Conservation (phyloP, 2,113 vertebrate genomes). For the Helogale parvula region DNA sequence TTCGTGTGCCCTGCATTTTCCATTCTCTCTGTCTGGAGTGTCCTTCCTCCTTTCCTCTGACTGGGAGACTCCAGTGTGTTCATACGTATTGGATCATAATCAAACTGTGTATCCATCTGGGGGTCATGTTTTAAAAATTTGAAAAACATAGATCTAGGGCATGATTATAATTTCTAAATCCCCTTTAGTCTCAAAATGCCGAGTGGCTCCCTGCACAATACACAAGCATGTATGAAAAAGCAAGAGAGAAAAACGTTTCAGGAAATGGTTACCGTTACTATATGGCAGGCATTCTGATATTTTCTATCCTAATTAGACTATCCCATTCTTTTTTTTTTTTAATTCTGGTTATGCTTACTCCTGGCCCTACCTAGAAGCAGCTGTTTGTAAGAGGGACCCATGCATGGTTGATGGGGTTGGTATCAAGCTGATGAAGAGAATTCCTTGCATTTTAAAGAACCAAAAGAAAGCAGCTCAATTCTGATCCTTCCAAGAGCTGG, state of each 20-base stretch:
- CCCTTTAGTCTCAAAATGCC: constrained; percentile 4
- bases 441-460: constrained; percentile 37
- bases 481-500: constrained; percentile 15
- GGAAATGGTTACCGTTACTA: neutral
- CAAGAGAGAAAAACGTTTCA: neutral
- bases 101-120: neutral
- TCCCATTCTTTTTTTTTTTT: neutral
- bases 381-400: neutral
- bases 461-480: constrained; percentile 3
- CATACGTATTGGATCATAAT: neutral
- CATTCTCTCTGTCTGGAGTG: neutral
- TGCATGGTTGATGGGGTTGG: neutral
- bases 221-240: neutral
- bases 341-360: neutral
- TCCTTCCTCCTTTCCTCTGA: neutral
- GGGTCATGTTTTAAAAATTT: neutral
- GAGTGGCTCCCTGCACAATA: neutral
- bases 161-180: constrained; percentile 6
- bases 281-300: neutral
- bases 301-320: constrained; percentile 10
- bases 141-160: neutral
- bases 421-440: constrained; percentile 24
- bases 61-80: neutral
- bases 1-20: neutral
- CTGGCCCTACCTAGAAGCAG: neutral